Evolutionary conservation across 2,113 vertebrate species (phyloP), one percentile per base, ranked within the genome.

Genomic region (Cygnus buccinator): DNA sequence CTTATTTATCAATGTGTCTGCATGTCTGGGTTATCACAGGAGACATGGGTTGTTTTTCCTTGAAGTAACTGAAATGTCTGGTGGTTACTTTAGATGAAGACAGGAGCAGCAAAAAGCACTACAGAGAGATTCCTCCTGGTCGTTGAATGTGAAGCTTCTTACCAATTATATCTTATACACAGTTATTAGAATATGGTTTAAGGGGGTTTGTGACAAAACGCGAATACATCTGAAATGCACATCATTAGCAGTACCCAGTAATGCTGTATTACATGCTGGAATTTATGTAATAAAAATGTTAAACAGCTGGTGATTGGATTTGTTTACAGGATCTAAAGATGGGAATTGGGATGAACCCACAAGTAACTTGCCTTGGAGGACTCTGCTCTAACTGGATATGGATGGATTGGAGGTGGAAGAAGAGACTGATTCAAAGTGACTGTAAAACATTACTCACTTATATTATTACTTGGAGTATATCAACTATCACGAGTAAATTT

Each of bases 101-200:
- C 70, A 92, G 90, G 83, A 97, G 94, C 83, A 94, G 96, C 83
- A 93, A 87, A 93, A 96, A 94, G 90, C 92, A 85, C 96, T 93
- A 94, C 93, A 50, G 92, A 94, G 91, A 84, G 79, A 94, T 95
- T 96, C 77, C 73, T 96, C 83, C 90, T 94, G 93, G 95, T 95
- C 8, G 26, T 70, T 97, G 96, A 96, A 95, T 80, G 93, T 88
- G 87, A 75, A 79, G 93, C 87, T 97, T 95, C 95, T 95, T 96
- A 98, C 96, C 97, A 98, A 97, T 97, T 98, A 93, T 96, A 95
- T 97, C 97, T 97, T 97, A 97, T 80, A 96, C 81, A 95, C 95
- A 94, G 92, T 97, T 95, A 97, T 98, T 98, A 97, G 97, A 96
- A 97, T 95, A 98, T 98, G 97, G 97, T 97, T 98, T 98, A 95